Percentiles rank a stretch among this genome's conserved stretches.
phyloP scores from a whole-genome alignment of 1,140 invertebrate genomes.

The Diabrotica undecimpunctata region DNA sequence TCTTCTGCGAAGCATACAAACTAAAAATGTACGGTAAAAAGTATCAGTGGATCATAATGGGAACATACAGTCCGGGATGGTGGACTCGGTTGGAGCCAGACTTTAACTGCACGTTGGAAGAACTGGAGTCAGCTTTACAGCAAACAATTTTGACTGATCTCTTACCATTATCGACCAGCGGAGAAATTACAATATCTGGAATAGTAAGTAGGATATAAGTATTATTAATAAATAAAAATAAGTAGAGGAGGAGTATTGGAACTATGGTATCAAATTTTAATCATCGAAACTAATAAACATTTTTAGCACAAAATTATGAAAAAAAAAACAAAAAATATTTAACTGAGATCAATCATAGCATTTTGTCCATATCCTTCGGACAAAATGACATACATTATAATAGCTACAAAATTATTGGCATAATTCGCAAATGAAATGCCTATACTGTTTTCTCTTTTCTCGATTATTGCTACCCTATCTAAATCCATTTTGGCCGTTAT shows the following conservation, averaged over 20 bases:
- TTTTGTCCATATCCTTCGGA: no score
- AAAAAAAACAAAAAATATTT: no score
- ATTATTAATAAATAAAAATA: neutral
- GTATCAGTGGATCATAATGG: slow-evolving; percentile 96
- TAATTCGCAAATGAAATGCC: no score
- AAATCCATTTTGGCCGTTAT: no score
- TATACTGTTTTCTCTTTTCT: no score
- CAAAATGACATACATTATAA: no score
- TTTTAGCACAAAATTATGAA: no score
- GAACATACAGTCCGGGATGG: slow-evolving; percentile 75
- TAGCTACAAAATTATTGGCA: no score
- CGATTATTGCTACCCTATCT: no score
- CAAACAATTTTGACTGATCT: slow-evolving; percentile 88
- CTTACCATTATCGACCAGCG: slow-evolving; percentile 67
- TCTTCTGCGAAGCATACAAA: slow-evolving; percentile 89
- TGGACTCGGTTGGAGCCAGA: slow-evolving; percentile 64
- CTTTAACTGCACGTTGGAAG: slow-evolving; percentile 66
- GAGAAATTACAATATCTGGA: slow-evolving; percentile 81
- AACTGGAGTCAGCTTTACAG: slow-evolving; percentile 79
- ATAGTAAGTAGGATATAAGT: slow-evolving; percentile 65
- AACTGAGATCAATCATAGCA: no score
- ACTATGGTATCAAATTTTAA: no score
- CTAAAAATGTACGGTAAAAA: slow-evolving; percentile 44
- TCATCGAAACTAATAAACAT: no score
- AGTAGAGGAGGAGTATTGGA: neutral